Evolutionary conservation across 2,797 vertebrate genomes (phyloP), one percentile per base, ranked within the genome.

Genomic region (Peromyscus eremicus): DNA sequence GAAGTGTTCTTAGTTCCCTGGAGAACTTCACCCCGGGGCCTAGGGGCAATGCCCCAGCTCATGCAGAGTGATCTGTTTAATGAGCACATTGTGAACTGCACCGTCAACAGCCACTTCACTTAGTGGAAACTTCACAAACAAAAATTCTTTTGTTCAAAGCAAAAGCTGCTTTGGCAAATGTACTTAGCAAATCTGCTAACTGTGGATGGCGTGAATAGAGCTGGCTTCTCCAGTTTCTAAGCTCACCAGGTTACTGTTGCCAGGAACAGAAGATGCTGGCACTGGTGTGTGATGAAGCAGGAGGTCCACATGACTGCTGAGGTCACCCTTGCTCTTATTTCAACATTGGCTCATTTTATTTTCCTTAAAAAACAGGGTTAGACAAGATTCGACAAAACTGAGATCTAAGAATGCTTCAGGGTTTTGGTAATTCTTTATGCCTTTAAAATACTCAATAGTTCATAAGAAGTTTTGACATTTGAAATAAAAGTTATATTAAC

Each of bases 291-390:
- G 60, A 25, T 43, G 84, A 64, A 68, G 10, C 7, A 5, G 49
- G 57, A 49, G 52, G 75, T 13, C 52, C 46, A 16, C 27, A 6
- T 4, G 1, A n/a, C 8, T 1, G 0, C 17, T 16, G 52, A 84
- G 4, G 5, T 32, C 34, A 57, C 4, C 9, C 34, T 21, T 46
- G 79, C 46, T 82, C 73, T 25, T 71, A 88, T 89, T 79, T 91
- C 55, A 62, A 29, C 8, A 21, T 37, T 25, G 49, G 79, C 46
- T 46, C 57, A 37, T 82, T 80, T 62, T 4, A 55, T 68, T 87
- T 93, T 52, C 62, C n/a, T 91, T 91, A 43, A 77, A 76, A 97
- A 93, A 71, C 12, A 83, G 25, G 1, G 21, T 19, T 91, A 57
- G 40, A 62, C 0, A 14, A 91, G 27, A 46, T 79, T 55, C 49